Evolutionary conservation across 2,797 vertebrate genomes (phyloP).

Genomic region (Lagorchestes hirsutus): DNA sequence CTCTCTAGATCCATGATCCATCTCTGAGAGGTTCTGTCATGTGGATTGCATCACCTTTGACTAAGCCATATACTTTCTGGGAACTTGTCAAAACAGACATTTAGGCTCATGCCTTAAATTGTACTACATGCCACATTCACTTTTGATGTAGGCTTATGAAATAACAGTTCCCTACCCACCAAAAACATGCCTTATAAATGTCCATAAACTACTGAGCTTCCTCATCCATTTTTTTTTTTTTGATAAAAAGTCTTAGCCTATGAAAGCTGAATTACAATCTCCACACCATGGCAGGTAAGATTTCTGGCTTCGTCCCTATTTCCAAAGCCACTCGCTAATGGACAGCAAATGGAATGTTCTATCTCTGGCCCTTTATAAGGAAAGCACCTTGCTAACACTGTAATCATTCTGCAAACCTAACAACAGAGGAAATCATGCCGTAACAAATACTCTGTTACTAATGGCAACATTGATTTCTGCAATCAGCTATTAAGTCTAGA

Average conservation of each 20-base stretch:
- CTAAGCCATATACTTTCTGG: conserved; percentile 38
- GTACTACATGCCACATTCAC: conserved; percentile 75
- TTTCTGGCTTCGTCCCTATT: conserved; percentile 82
- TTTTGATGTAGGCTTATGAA: conserved; percentile 80
- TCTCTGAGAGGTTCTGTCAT: background rate
- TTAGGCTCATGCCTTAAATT: conserved; percentile 74
- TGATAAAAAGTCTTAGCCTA: conserved; percentile 69
- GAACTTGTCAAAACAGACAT: conserved; percentile 77
- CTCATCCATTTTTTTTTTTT: conserved; percentile 72
- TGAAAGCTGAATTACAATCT: conserved; percentile 81
- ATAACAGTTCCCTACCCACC: conserved; percentile 73
- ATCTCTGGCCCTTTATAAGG: conserved; percentile 85
- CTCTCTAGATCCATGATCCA: background rate
- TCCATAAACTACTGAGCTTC: conserved; percentile 84
- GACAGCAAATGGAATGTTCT: conserved; percentile 86
- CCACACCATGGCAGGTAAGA: conserved; percentile 83
- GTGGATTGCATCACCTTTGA: conserved; percentile 31
- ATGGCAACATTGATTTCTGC: conserved; percentile 91
- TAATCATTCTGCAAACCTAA: conserved; percentile 88
- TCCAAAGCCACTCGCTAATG: conserved; percentile 85
- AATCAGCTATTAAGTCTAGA: conserved; percentile 90
- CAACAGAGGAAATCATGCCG: conserved; percentile 90
- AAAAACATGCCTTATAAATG: conserved; percentile 82
- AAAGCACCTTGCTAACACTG: conserved; percentile 88
- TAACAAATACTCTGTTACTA: conserved; percentile 91